Evolutionary conservation across 2,797 vertebrate species (phyloP).

Genomic region (Hydrophis major): DNA sequence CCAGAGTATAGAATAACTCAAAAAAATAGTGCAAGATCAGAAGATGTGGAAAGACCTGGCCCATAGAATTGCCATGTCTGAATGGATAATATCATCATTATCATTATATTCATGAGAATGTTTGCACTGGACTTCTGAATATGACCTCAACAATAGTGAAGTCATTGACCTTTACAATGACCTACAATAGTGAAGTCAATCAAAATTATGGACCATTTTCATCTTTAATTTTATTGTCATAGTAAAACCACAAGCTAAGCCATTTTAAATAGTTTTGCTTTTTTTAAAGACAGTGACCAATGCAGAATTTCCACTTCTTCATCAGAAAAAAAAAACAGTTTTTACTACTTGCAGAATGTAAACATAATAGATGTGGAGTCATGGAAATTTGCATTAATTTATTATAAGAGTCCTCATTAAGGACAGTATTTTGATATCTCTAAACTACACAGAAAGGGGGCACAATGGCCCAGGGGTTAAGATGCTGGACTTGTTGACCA

Average conservation of each 20-base stretch:
- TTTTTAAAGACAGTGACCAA: background rate
- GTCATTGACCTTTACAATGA: background rate
- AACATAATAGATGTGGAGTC: background rate
- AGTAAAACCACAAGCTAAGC: background rate
- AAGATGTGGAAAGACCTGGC: too few relatives aligned
- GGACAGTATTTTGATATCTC: background rate
- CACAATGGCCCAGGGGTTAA: too few relatives aligned
- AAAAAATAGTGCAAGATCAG: too few relatives aligned
- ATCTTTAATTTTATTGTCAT: background rate
- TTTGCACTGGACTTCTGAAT: background rate
- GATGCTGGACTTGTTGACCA: too few relatives aligned
- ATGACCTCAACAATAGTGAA: background rate
- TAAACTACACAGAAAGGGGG: too few relatives aligned
- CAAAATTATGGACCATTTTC: background rate
- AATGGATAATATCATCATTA: too few relatives aligned
- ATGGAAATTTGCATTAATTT: background rate
- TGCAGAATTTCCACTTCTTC: background rate
- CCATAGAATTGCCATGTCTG: too few relatives aligned
- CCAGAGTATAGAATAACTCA: too few relatives aligned
- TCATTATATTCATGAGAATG: background rate
- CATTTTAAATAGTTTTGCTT: background rate
- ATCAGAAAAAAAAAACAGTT: background rate
- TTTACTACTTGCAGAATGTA: background rate
- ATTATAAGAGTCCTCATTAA: background rate
- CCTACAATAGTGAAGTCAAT: background rate